Base-by-base conservation (phyloP, 2,113 vertebrate species). In the Tenebrosternarchus preto region DNA sequence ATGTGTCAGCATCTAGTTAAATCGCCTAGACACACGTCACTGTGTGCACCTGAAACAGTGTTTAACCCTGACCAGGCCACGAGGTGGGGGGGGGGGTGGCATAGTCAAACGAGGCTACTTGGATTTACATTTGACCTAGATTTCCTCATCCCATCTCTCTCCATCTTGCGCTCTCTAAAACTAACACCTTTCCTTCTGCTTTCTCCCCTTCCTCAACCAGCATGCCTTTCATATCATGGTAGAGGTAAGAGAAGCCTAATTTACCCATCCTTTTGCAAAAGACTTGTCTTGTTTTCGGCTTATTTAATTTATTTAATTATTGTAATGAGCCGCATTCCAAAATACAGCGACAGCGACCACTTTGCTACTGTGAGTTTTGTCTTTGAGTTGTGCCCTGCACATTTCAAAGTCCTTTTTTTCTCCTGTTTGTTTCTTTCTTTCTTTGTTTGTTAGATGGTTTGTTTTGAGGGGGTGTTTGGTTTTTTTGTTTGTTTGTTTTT, bases 201-300 rank as follows among this genome's bases (percentile, higher is more conserved):
- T 85, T 80, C 79, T 95, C 93, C 92, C 67, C 94, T 89, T 90
- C 91, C 93, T 95, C 93, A 92, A 87, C 94, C 95, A 98, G 96
- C 95, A 97, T 84, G 95, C 96, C 94, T 98, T 98, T 95, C 96
- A 98, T 93, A 97, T 98, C 92, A 97, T 96, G 96, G 95, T 97
- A 89, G 96, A 98, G 96, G 95, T 98, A 97, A 97, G 96, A 93
- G 86, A 87, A 90, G 85, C 89, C 91, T 90, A 83, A 86, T 86
- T 85, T 79, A 88, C 82, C 85, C 86, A 80, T 84, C 81, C 74
- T 63, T 71, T 75, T 73, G 33, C 56, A 76, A 9, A 50, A 29
- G 66, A n/a, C n/a, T 43, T 60, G 63, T 27, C 31, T 60, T 76
- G 71, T 27, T 79, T 78, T 77, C 77, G 85, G 79, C 55, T 64